Base-by-base conservation (phyloP, 2,113 vertebrate species). In the Dissostichus mawsoni region DNA sequence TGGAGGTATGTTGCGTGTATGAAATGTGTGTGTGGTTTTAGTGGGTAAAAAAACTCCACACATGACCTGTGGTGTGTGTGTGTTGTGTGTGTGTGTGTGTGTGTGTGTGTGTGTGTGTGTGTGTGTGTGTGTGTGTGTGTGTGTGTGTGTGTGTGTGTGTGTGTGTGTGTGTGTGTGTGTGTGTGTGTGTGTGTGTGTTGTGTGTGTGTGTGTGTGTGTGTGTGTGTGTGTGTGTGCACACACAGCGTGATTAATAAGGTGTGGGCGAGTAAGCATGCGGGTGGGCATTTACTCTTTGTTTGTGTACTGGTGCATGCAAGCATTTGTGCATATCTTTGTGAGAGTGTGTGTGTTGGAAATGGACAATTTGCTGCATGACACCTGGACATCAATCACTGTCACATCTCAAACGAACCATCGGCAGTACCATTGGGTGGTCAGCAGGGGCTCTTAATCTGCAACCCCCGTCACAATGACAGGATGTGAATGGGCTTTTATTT, bases 371-470 rank as follows among this genome's bases (percentile, higher is more conserved):
- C 61, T 80, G 36, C 47, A 8, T 20, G 74, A 76, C 84, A 85
- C 56, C 63, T 69, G 48, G 51, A 17, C 57, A 84, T 87, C 83
- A 74, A 70, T 87, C 82, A 82, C 57, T 75, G 80, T 36, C 71
- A 71, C 47, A 69, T 59, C 68, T 74, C 61, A 69, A 76, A 72
- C 61, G 25, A 65, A 71, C 23, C n/a, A 50, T 25, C 2, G 11
- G 18, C 0, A 5, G 11, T 62, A 2, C 14, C 50, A 29, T 51
- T 68, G 29, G 10, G 8, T 47, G 44, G 75, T 76, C 62, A 17
- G 48, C 64, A 29, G 59, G 69, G 45, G 62, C 63, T 73, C 80
- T 78, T 69, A 64, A 85, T 75, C 75, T 68, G 12, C 9, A 20
- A 44, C 8, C 9, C 48, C 41, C 16, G 10, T 63, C 57, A 50